phyloP scores from a whole-genome alignment of 2,797 vertebrate species.

The Enteromius thamalakanensis region DNA sequence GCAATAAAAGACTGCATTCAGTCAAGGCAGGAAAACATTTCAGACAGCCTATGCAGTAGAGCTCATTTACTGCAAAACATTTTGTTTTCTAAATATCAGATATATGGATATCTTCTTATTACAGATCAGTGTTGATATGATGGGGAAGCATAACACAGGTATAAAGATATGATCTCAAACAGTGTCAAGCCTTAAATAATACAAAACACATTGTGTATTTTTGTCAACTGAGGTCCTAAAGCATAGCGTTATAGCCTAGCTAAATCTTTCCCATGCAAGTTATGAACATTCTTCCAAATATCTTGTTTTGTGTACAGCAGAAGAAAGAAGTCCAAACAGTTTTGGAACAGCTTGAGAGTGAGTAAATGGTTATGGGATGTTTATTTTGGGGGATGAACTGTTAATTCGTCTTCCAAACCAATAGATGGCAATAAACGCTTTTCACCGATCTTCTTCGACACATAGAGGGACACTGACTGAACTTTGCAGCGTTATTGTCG shows the following conservation, averaged over 20 bases:
- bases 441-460: no score
- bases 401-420: slow-evolving; percentile 24
- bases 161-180: neutral
- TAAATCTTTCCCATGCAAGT: neutral
- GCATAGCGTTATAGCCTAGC: neutral
- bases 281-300: neutral
- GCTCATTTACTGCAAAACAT: neutral
- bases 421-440: slow-evolving; percentile 31
- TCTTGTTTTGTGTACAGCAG: neutral
- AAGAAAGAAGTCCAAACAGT: neutral
- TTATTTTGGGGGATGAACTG: neutral
- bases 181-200: no score
- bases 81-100: neutral
- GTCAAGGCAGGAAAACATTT: slow-evolving; percentile 20
- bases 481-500: neutral
- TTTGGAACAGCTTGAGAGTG: neutral
- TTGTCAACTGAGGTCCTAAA: no score
- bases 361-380: neutral
- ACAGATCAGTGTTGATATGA: neutral
- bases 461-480: neutral
- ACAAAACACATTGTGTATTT: neutral
- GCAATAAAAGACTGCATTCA: slow-evolving; percentile 46
- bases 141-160: neutral
- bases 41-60: neutral
- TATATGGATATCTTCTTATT: neutral